phyloP scores from a whole-genome alignment of 2,888 invertebrate species.

The Folsomia candida region DNA sequence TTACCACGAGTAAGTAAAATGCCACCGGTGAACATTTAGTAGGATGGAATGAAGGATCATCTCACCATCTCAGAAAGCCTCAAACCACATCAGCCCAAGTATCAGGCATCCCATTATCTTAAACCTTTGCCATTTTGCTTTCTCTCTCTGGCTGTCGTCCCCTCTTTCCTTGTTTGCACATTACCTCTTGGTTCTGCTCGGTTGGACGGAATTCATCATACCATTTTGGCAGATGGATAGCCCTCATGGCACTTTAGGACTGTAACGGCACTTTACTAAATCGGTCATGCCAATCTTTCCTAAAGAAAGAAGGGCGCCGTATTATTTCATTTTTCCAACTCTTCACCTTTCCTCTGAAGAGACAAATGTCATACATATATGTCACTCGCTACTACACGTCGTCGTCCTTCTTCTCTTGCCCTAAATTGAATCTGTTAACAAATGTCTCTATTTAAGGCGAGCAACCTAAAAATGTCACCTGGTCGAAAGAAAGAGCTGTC shows the following conservation, averaged over 20 bases:
- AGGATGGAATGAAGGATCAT: too few relatives aligned
- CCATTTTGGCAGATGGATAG: background rate
- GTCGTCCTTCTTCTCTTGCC: constrained; percentile 5
- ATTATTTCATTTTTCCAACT: background rate
- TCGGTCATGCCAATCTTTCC: constrained; percentile 4
- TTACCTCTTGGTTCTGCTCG: background rate
- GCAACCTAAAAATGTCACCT: constrained; percentile 1
- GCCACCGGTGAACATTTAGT: too few relatives aligned
- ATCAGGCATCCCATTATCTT: background rate
- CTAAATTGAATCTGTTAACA: constrained; percentile 1
- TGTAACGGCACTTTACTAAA: background rate
- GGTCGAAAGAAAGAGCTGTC: background rate
- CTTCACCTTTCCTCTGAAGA: background rate
- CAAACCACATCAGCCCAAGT: background rate
- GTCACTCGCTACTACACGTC: background rate
- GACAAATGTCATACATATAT: background rate
- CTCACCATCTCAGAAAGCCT: too few relatives aligned
- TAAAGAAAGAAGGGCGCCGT: background rate
- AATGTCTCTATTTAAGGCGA: constrained; percentile 2
- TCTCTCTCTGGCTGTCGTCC: background rate
- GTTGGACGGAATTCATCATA: background rate
- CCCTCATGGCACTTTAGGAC: background rate
- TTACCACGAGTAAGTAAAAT: too few relatives aligned
- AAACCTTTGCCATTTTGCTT: constrained; percentile 1
- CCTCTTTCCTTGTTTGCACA: background rate